Conservation (phyloP, 2,888 invertebrate species). For the Drosophila prolongata region DNA sequence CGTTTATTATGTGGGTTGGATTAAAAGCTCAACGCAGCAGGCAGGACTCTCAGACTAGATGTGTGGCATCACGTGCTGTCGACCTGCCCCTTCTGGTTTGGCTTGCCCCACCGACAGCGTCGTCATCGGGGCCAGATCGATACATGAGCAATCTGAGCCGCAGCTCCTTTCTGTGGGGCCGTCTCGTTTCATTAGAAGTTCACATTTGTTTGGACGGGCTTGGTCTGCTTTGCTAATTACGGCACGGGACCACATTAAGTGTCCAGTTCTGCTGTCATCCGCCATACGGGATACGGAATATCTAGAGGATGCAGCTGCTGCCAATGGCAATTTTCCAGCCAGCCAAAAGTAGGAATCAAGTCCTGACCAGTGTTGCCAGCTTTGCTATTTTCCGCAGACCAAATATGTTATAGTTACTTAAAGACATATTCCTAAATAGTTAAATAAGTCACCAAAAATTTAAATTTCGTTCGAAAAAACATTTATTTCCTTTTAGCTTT, state of each 20-base stretch:
- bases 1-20: slow-evolving; percentile 61
- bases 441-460: too few relatives aligned
- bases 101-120: not conserved
- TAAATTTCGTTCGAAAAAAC: too few relatives aligned
- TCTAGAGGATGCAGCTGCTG: slow-evolving; percentile 12
- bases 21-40: slow-evolving; percentile 42
- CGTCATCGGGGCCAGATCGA: slow-evolving; percentile 20
- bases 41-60: slow-evolving; percentile 23
- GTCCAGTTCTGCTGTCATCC: slow-evolving; percentile 23
- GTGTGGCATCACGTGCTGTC: slow-evolving; percentile 26
- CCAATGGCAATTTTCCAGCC: not conserved
- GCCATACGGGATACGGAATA: slow-evolving; percentile 14
- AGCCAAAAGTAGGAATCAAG: not conserved
- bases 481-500: not conserved
- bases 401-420: too few relatives aligned
- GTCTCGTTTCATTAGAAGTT: slow-evolving; percentile 43
- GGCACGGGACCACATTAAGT: slow-evolving; percentile 17
- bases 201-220: slow-evolving; percentile 28
- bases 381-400: not conserved
- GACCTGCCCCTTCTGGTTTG: not conserved
- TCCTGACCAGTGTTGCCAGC: not conserved
- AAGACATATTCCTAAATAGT: too few relatives aligned
- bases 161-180: slow-evolving; percentile 15
- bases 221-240: slow-evolving; percentile 43
- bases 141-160: slow-evolving; percentile 23